A percentile compares a stretch with the other conserved stretches of the same genome.
phyloP scores from a whole-genome alignment of 2,888 invertebrate genomes.

The Graphium colonna region DNA sequence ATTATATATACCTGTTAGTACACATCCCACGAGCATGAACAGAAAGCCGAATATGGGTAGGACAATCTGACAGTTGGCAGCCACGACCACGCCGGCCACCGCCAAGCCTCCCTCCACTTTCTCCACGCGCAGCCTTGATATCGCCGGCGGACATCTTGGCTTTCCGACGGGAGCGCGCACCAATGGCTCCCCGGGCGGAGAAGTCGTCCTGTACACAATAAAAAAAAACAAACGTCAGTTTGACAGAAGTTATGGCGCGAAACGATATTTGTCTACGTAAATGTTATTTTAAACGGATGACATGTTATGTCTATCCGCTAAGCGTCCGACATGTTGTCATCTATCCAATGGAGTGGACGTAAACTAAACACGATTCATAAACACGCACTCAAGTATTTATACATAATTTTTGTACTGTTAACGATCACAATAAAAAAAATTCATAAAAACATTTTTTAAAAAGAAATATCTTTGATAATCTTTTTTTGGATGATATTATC shows the following conservation, averaged over 20 bases:
- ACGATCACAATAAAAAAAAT: no score
- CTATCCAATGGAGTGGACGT: no score
- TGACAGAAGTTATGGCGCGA: no score
- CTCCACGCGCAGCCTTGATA: slow-evolving; percentile 85
- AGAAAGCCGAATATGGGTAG: slow-evolving; percentile 88
- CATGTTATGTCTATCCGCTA: no score
- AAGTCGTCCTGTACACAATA: slow-evolving; percentile 60
- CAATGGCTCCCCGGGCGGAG: slow-evolving; percentile 79
- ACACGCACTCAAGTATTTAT: no score
- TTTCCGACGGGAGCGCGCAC: slow-evolving; percentile 76
- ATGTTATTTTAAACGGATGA: not conserved
- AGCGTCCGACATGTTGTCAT: no score
- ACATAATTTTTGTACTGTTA: no score
- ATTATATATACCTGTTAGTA: slow-evolving; percentile 88
- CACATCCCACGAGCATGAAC: slow-evolving; percentile 87
- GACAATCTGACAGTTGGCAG: slow-evolving; percentile 88
- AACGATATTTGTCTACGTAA: no score
- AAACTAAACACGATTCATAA: no score
- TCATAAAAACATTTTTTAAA: no score
- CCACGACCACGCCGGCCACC: slow-evolving; percentile 87
- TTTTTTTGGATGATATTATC: no score
- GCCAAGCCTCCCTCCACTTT: slow-evolving; percentile 88
- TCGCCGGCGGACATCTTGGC: slow-evolving; percentile 83
- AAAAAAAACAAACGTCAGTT: slow-evolving; percentile 32
- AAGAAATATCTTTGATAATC: no score